Evolutionary conservation across 2,113 vertebrate species (phyloP), one percentile per base, ranked within the genome.

Genomic region (Oostethus manadensis): DNA sequence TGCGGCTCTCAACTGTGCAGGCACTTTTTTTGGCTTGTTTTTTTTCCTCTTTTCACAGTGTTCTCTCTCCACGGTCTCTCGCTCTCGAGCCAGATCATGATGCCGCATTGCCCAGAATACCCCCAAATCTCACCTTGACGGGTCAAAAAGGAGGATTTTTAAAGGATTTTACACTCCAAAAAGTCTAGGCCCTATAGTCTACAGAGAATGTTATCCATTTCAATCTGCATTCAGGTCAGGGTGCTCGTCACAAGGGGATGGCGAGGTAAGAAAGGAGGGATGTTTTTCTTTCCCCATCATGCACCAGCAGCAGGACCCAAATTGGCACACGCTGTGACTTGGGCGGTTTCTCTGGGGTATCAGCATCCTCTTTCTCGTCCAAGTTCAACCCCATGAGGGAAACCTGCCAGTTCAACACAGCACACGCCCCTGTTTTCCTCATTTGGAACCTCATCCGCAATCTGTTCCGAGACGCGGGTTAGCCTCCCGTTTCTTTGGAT

Each of bases 161-260:
- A 64, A 64, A 85, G 78, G 72, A 79, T 86, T 67, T 57, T 47
- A 57, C 13, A 69, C 70, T 62, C 51, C 38, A 59, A 64, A 81
- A 80, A 78, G 62, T 73, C 45, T 1, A 67, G 61, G 67, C 61
- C 49, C 64, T 74, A 51, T 71, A 64, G 43, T 79, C 70, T 66
- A 60, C 60, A 70, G 70, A 51, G 66, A 74, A 71, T 67, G 71
- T 74, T 78, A 81, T 80, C 78, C 62, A 55, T 71, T 58, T 70
- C 60, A 42, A 82, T 86, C 82, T 85, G 76, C 85, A 90, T 90
- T 91, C 88, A 87, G 88, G 88, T 88, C 86, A 89, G 81, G 68
- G 40, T 79, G 67, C 71, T 78, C 69, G 72, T 77, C 73, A 64
- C 70, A 21, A 51, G 38, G 61, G 77, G 81, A 78, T 53, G 26